Percentiles rank a stretch among this genome's conserved stretches.
Conservation (phyloP, 1,140 invertebrate genomes). For the Drosophila ananassae region DNA sequence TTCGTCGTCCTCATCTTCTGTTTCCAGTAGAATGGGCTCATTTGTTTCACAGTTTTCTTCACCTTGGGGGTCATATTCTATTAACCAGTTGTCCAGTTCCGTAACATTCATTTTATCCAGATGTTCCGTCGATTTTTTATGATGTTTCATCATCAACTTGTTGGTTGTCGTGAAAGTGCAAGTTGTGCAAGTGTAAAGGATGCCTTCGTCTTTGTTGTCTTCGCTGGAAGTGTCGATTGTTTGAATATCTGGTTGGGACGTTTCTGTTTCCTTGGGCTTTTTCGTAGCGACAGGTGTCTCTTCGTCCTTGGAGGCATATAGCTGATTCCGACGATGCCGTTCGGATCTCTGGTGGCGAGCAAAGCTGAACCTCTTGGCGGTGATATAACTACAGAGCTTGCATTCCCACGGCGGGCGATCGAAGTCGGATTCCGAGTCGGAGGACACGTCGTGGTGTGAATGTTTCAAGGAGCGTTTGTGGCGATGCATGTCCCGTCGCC, state of each 20-base stretch:
- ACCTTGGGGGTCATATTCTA: constrained; percentile 3
- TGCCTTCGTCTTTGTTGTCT: neutral
- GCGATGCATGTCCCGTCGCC: constrained; percentile 28
- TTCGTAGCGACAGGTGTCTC: constrained; percentile 2
- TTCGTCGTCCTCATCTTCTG: neutral
- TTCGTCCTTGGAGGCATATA: neutral
- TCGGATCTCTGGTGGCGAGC: constrained; percentile 18
- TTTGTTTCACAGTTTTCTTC: neutral
- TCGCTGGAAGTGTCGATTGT: neutral
- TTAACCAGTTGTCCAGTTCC: constrained; percentile 5
- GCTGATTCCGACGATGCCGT: constrained; percentile 2
- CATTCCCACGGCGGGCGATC: constrained; percentile 20
- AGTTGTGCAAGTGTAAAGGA: constrained; percentile 11
- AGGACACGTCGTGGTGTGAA: neutral
- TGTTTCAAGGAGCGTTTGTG: constrained; percentile 34
- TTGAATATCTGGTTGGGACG: neutral
- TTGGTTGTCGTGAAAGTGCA: constrained; percentile 10
- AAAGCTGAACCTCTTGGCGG: constrained; percentile 30
- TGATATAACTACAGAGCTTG: constrained; percentile 25
- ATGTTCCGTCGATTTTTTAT: neutral
- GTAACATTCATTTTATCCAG: neutral
- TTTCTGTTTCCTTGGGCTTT: neutral
- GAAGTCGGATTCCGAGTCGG: constrained; percentile 37
- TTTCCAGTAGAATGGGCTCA: neutral
- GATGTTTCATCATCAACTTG: neutral